Evolutionary conservation across 2,113 vertebrate genomes (phyloP).

Genomic region (Motacilla alba): DNA sequence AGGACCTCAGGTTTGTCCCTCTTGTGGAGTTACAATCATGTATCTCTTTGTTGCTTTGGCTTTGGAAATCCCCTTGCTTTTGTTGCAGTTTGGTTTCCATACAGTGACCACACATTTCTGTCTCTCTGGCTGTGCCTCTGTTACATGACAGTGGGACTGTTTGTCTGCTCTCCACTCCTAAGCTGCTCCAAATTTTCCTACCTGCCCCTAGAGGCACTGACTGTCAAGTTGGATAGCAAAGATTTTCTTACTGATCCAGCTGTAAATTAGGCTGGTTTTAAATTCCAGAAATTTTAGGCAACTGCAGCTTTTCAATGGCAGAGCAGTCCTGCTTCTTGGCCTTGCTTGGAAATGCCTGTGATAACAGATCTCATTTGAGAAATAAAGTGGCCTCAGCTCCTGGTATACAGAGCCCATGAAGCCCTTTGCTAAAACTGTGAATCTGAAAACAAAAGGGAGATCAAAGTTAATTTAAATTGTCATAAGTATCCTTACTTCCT

Average conservation of each 20-base stretch:
- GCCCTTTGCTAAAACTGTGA: not conserved
- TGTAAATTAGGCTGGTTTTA: not conserved
- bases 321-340: slow-evolving; percentile 8
- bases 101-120: not conserved
- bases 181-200: slow-evolving; percentile 18
- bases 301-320: not conserved
- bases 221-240: slow-evolving; percentile 17
- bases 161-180: slow-evolving; percentile 21
- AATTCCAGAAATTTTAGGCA: not conserved
- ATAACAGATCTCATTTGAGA: slow-evolving; percentile 1
- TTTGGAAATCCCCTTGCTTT: slow-evolving; percentile 4
- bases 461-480: not conserved
- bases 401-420: not conserved
- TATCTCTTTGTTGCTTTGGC: slow-evolving; percentile 40
- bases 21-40: slow-evolving; percentile 40
- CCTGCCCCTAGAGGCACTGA: not conserved
- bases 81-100: slow-evolving; percentile 2
- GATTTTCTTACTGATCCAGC: slow-evolving; percentile 23
- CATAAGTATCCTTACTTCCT: not conserved
- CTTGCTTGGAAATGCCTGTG: slow-evolving; percentile 17
- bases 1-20: slow-evolving; percentile 49
- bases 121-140: slow-evolving; percentile 28
- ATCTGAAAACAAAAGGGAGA: not conserved
- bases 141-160: not conserved
- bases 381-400: not conserved